Base-by-base conservation (phyloP, 2,888 invertebrate genomes). In the Cecidostiba fungosa region DNA sequence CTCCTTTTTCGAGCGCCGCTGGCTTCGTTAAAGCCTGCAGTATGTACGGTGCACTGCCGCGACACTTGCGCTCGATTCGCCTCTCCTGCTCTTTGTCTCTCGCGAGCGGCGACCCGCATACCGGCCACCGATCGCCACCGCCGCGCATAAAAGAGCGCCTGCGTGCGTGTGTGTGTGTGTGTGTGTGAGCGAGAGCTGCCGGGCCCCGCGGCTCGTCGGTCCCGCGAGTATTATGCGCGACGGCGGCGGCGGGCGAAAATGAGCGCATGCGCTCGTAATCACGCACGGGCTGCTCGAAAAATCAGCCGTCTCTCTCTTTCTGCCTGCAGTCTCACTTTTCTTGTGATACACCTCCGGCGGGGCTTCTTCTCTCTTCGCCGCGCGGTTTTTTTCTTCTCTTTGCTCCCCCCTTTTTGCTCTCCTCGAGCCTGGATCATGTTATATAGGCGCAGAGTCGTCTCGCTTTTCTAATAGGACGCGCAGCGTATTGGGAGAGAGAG, bases 1-100 rank as follows among this genome's bases (percentile, higher is more conserved):
- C 78, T 66, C 62, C 77, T 77, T 77, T 77, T 77, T 76, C 62
- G 77, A 39, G 77, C 36, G 14, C 8, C n/a, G 36, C 59, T 32
- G 66, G 66, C 66, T 66, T 54, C 50, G 70, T n/a, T 87, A 29
- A n/a, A 59, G 59, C 39, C 78, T 79, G 84, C 86, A 39, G n/a
- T n/a, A n/a, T n/a, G 86, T 88, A 82, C 82, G 76, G 86, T 83
- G 83, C 78, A 85, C 84, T 77, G 79, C 81, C 77, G 72, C 76
- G 76, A 74, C 81, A 74, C 81, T 66, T 69, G 77, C 83, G 66
- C 79, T 79, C 79, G 70, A 32, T 79, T 79, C 70, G 50, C 66
- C 43, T 16, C 29, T 29, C 14, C 47, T n/a, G n/a, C n/a, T 50
- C 47, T 26, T 3, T 66, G 12, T 26, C 66, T 66, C 66, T 66